Base-by-base conservation (phyloP, 2,113 vertebrate genomes). In the Plectropomus leopardus region DNA sequence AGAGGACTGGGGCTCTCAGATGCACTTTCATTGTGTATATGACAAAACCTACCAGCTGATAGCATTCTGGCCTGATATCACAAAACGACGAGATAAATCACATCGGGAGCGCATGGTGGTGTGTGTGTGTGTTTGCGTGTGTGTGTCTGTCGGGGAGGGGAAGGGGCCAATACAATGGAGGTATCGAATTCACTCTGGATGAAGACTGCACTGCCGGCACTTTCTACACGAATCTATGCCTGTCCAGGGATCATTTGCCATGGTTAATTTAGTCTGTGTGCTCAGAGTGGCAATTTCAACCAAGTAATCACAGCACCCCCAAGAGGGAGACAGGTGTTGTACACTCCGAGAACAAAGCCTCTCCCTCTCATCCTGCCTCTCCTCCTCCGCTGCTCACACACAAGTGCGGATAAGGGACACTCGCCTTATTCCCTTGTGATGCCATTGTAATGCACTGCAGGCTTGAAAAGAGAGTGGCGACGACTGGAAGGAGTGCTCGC, bases 291-390 rank as follows among this genome's bases (percentile, higher is more conserved):
- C 74, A 78, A 78, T 89, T 92, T 76, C 80, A 89, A 64, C 69
- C 65, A 76, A 94, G 92, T 88, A 91, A 88, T 92, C 88, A 93
- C 87, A 95, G 94, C 93, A 83, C 94, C 94, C 92, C 93, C 95
- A 89, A 92, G 93, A 94, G 95, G 94, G 63, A 45, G 79, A 88
- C 19, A 9, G 60, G 72, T 28, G 73, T 26, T 26, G 45, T 58
- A 42, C 89, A 90, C 55, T 66, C 51, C 19, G 15, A 65, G 66
- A 80, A 82, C 72, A 88, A 85, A 86, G 80, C 68, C 76, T 85
- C 59, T 69, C 53, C 54, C 75, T 83, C 83, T 81, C 75, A 68
- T 71, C 57, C 66, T 7, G 19, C 40, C 72, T 64, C 80, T 66
- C 79, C 55, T 73, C 70, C 50, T 54, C 64, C 2, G 3, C 66